phyloP scores from a whole-genome alignment of 2,888 invertebrate genomes.

The Stegana nigrithorax region DNA sequence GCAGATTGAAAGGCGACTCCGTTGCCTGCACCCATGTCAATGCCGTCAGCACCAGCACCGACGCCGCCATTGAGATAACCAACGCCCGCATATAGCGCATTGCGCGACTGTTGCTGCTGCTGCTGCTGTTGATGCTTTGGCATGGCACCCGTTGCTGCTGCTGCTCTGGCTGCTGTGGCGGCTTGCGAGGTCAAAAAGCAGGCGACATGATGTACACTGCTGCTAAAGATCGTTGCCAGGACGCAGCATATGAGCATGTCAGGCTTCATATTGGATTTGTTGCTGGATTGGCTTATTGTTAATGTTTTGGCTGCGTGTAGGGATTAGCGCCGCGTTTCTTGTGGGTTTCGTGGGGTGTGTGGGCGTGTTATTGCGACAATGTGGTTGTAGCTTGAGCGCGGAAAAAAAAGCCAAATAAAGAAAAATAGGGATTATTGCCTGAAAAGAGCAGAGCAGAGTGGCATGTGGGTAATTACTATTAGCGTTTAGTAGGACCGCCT shows the following conservation, averaged over 20 bases:
- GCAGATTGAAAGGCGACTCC: conserved; percentile 42
- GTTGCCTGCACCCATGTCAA: conserved; percentile 1
- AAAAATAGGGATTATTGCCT: conserved; percentile 18
- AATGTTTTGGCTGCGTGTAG: conserved; percentile 1
- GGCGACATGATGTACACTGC: conserved; percentile 37
- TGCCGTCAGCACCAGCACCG: conserved; percentile 20
- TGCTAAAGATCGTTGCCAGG: conserved; percentile 49
- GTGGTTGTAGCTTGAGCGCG: background rate
- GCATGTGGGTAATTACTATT: conserved; percentile 55
- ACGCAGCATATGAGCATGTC: conserved; percentile 46
- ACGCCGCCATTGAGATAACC: conserved; percentile 11
- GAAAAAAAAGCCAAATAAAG: background rate
- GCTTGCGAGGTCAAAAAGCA: conserved; percentile 45
- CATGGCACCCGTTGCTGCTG: conserved; percentile 22
- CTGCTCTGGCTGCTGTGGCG: conserved; percentile 18
- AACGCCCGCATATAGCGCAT: background rate
- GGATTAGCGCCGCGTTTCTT: conserved; percentile 8
- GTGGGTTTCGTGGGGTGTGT: too few relatives aligned
- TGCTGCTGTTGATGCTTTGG: conserved; percentile 28
- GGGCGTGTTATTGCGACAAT: too few relatives aligned
- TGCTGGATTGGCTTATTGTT: conserved; percentile 20
- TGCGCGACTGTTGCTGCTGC: conserved; percentile 7
- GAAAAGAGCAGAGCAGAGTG: conserved; percentile 27
- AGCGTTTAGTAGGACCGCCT: conserved; percentile 23
- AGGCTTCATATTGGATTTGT: conserved; percentile 48